phyloP scores from a whole-genome alignment of 2,797 vertebrate genomes.

The Helarctos malayanus region DNA sequence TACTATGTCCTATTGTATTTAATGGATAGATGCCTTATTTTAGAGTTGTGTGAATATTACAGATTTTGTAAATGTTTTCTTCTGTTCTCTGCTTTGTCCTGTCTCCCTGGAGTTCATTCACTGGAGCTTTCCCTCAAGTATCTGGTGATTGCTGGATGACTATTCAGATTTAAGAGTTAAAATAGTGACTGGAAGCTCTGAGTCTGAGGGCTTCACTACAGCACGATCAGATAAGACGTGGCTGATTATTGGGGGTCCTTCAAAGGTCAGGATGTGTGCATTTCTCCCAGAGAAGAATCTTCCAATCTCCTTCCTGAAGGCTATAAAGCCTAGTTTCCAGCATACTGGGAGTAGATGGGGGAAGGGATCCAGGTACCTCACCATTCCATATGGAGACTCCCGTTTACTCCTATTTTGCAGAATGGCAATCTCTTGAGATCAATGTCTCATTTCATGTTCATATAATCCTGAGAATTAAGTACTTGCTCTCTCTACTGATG shows the following conservation, averaged over 20 bases:
- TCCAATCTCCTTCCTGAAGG: background rate
- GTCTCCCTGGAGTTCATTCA: conserved; percentile 13
- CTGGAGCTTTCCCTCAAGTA: background rate
- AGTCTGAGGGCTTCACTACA: background rate
- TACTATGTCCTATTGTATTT: background rate
- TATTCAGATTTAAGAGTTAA: conserved; percentile 25
- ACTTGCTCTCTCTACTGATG: background rate
- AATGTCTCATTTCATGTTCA: conserved; percentile 22
- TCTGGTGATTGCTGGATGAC: background rate
- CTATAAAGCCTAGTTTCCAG: background rate
- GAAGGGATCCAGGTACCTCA: background rate
- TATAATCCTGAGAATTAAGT: conserved; percentile 35
- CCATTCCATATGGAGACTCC: background rate
- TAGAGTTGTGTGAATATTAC: conserved; percentile 20
- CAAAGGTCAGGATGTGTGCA: background rate
- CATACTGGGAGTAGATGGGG: background rate
- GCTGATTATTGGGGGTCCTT: background rate
- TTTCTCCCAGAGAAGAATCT: conserved; percentile 7
- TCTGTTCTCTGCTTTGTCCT: conserved; percentile 6
- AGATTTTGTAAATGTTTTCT: background rate
- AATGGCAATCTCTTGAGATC: background rate
- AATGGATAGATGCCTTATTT: conserved; percentile 9
- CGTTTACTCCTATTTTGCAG: background rate
- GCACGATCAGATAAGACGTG: background rate
- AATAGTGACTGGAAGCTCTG: background rate